Conservation (phyloP, 2,888 invertebrate genomes). For the Candidula unifasciata region DNA sequence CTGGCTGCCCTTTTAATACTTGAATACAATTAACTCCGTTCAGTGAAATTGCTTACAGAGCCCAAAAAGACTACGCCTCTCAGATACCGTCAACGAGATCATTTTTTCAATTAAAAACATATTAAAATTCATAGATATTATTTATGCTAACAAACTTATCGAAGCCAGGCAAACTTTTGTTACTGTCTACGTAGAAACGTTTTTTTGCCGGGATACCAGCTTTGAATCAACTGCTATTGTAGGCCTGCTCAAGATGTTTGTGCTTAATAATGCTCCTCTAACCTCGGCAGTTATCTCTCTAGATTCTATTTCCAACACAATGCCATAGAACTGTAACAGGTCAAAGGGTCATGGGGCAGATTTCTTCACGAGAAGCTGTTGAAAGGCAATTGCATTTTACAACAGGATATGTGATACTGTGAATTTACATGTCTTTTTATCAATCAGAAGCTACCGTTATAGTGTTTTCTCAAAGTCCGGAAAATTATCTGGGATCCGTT, state of each 20-base stretch:
- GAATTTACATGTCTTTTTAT: too few relatives aligned
- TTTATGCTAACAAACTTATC: conserved; percentile 10
- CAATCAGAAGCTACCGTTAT: too few relatives aligned
- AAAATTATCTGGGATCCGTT: too few relatives aligned
- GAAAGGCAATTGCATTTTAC: too few relatives aligned
- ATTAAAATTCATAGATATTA: conserved; percentile 13
- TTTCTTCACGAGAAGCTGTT: too few relatives aligned
- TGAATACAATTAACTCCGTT: background rate
- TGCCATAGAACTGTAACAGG: too few relatives aligned
- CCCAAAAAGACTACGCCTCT: background rate
- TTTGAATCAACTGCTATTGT: background rate
- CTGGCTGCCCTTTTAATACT: background rate
- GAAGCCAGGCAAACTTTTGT: background rate
- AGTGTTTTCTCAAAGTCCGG: too few relatives aligned
- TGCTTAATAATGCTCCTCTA: background rate
- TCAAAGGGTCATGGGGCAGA: too few relatives aligned
- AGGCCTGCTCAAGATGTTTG: background rate
- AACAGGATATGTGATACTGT: too few relatives aligned
- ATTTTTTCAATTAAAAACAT: background rate
- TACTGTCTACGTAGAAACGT: background rate
- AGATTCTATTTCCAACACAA: too few relatives aligned
- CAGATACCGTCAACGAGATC: background rate
- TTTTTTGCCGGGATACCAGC: background rate
- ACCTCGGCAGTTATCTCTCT: too few relatives aligned
- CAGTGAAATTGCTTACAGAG: background rate